These are phyloP conservation scores for Tangara arthus DNA, from an alignment of 2,797 vertebrate genomes.

Conservation along the genomic window DNA sequence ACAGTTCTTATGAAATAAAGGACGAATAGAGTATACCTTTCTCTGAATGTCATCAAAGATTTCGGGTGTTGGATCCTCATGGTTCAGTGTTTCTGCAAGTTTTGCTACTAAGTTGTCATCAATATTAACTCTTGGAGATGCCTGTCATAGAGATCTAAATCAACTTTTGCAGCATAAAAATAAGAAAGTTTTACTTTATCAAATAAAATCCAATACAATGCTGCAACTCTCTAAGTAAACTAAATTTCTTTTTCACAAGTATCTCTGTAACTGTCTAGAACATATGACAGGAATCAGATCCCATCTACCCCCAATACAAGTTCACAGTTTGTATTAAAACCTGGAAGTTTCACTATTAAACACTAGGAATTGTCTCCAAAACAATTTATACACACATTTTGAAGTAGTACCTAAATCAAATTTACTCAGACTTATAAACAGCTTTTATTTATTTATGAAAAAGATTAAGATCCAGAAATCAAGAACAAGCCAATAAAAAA, in stretches of 20 bases:
- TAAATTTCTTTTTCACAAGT: background rate
- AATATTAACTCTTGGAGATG: slow-evolving; percentile 93
- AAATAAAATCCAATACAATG: background rate
- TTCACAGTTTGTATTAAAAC: background rate
- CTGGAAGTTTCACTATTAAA: background rate
- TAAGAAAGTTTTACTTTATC: background rate
- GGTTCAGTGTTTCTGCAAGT: slow-evolving; percentile 90
- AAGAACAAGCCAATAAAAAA: background rate
- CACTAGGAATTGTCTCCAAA: background rate
- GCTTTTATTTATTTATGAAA: background rate
- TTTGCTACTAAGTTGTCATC: slow-evolving; percentile 85
- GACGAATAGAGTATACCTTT: slow-evolving; percentile 78
- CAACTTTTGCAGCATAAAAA: slow-evolving; percentile 12
- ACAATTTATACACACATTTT: background rate
- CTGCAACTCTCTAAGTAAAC: background rate
- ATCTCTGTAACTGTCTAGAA: background rate
- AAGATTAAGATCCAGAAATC: background rate
- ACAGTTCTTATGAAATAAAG: background rate
- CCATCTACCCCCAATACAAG: background rate
- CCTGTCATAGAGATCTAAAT: slow-evolving; percentile 75
- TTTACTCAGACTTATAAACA: background rate
- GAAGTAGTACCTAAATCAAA: background rate
- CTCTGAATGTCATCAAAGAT: slow-evolving; percentile 98
- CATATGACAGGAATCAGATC: background rate
- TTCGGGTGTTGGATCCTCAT: slow-evolving; percentile 94